Base-by-base conservation (phyloP, 2,797 vertebrate genomes). In the Trachurus trachurus region DNA sequence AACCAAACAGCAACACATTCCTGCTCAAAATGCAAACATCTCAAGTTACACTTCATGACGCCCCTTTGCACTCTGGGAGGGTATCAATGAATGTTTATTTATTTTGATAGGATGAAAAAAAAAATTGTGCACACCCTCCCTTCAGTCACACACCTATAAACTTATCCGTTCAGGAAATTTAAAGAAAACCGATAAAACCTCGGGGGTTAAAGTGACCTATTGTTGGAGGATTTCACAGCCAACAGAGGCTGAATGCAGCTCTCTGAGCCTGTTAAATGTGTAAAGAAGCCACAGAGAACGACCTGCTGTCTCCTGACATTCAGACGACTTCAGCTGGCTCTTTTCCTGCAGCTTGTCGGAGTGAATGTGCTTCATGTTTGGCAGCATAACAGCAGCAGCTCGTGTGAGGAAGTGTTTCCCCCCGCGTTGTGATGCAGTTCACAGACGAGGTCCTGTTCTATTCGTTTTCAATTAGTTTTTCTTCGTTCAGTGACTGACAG, bases 61-160 rank as follows among this genome's bases (percentile, higher is more conserved):
- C 31, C 39, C 29, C 39, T 78, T 80, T 53, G 21, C 58, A 54
- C 63, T 68, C n/a, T 7, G n/a, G 75, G 63, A 87, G 88, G 82
- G 92, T 92, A 88, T 90, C 62, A 70, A 65, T 17, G 0, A 39
- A 54, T 69, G 77, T 89, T 89, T 90, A 89, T 92, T 90, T 91
- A 85, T 93, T 91, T 89, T 88, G 11, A 82, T 4, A 47, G 34
- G 44, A 34, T 26, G 26, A 26, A 69, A 71, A 62, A 71, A 62
- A 85, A 92, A 87, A 88, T 80, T 89, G 85, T 84, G 68, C 67
- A 58, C 74, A 76, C 74, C 22, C 74, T 29, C 39, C 60, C 34
- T 22, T 82, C 74, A 85, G 61, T 73, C 16, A 16, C 47, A 65
- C 45, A 40, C 34, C 15, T 53, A 11, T 12, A 1, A 47, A 64